These are phyloP conservation scores for Xiphorhynchus erythropygius DNA, from an alignment of 2,797 vertebrate genomes.

Conservation along the genomic window DNA sequence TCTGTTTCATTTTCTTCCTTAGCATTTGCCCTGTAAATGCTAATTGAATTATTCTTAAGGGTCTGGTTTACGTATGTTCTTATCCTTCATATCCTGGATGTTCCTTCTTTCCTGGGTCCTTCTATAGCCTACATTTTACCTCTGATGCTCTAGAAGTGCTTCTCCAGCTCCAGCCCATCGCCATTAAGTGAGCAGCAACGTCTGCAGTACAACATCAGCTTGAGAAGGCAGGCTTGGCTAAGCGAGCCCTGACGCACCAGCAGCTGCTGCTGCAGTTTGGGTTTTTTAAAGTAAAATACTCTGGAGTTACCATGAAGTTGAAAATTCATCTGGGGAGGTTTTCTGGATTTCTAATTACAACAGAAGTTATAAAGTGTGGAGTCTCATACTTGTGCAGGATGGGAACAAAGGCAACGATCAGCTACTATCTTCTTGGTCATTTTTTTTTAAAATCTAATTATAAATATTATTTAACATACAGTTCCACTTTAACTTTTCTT, in stretches of 20 bases:
- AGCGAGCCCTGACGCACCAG: not conserved
- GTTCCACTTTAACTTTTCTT: not conserved
- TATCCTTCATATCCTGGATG: constrained; percentile 14
- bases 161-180: not conserved
- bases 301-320: not conserved
- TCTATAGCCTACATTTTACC: not conserved
- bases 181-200: not conserved
- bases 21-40: not conserved
- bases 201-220: not conserved
- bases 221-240: not conserved
- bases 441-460: not conserved
- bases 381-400: not conserved
- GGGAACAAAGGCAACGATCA: not conserved
- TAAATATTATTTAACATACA: not conserved
- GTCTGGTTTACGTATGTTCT: not conserved
- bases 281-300: not conserved
- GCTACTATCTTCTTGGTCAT: not conserved
- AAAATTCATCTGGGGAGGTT: not conserved
- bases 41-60: not conserved
- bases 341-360: not conserved
- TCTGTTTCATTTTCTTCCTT: not conserved
- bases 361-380: not conserved
- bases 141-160: constrained; percentile 2
- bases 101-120: constrained; percentile 15
- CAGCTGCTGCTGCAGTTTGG: not conserved